Percentiles rank a stretch among this genome's conserved stretches.
Evolutionary conservation across 2,113 vertebrate genomes (phyloP).

Genomic region (Chrysochloris asiatica): DNA sequence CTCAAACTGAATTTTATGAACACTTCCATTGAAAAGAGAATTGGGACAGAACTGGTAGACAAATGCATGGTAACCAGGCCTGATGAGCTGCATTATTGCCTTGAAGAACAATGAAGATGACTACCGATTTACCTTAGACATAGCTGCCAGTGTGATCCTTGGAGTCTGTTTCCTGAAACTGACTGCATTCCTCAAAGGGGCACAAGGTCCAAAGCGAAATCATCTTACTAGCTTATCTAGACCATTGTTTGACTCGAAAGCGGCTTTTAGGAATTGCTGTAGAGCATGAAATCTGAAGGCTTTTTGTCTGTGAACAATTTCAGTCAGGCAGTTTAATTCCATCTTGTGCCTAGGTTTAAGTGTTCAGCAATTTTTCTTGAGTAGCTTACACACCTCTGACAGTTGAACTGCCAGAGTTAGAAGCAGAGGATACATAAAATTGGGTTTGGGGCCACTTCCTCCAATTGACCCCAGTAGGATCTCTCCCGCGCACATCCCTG

Average conservation of each 20-base stretch:
- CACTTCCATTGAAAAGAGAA: background rate
- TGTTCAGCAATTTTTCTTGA: no score
- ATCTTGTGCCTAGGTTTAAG: no score
- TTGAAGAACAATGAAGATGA: background rate
- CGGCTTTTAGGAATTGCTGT: background rate
- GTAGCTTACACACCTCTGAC: no score
- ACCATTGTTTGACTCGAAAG: background rate
- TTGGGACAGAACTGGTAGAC: background rate
- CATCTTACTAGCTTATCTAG: background rate
- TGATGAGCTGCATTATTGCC: background rate
- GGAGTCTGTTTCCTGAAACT: background rate
- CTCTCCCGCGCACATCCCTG: no score
- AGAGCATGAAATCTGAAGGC: no score
- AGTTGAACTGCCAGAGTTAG: no score
- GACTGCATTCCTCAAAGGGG: background rate
- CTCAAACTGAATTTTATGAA: background rate
- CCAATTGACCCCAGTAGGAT: no score
- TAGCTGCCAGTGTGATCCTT: background rate
- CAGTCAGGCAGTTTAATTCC: no score
- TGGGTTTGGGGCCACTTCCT: no score
- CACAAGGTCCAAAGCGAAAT: background rate
- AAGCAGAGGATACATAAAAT: no score
- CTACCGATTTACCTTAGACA: background rate
- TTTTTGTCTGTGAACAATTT: no score
- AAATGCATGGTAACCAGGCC: background rate